A percentile compares a stretch with the other conserved stretches of the same genome.
Conservation (phyloP, 2,113 vertebrate genomes). For the Callionymus lyra region DNA sequence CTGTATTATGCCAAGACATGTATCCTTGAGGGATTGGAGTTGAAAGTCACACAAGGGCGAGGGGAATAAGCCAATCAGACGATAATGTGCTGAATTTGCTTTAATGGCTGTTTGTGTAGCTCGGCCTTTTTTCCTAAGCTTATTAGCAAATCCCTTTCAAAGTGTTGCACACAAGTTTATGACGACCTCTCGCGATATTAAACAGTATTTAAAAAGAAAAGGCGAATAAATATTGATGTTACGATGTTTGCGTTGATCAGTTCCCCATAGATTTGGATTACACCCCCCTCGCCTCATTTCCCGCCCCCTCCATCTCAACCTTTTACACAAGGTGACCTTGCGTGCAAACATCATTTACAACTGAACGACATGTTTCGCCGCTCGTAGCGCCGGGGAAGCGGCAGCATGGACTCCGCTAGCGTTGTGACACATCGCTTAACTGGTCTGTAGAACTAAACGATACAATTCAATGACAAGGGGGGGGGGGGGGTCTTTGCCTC, state of each 20-base stretch:
- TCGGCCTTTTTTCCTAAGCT: constrained; percentile 1
- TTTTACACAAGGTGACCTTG: constrained; percentile 61
- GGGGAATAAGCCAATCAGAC: constrained; percentile 33
- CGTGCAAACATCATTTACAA: constrained; percentile 43
- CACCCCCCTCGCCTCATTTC: constrained; percentile 44
- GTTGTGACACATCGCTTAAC: constrained; percentile 36
- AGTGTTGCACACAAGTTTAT: constrained; percentile 5
- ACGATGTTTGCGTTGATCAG: too few species aligned
- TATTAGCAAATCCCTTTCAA: constrained; percentile 12
- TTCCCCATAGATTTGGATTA: constrained; percentile 44
- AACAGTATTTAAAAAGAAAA: too few species aligned
- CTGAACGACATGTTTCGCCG: constrained; percentile 55
- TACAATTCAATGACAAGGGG: constrained; percentile 24
- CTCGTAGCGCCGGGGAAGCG: constrained; percentile 27
- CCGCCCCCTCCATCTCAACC: too few species aligned
- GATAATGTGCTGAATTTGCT: constrained; percentile 12
- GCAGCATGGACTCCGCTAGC: constrained; percentile 22
- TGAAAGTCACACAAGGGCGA: constrained; percentile 58
- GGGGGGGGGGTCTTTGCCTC: constrained; percentile 18
- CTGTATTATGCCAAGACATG: constrained; percentile 55
- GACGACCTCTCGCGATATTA: too few species aligned
- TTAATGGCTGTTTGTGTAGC: constrained; percentile 9
- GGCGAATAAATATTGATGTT: constrained; percentile 35
- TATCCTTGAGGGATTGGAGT: constrained; percentile 50
- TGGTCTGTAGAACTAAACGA: constrained; percentile 19